phyloP scores from a whole-genome alignment of 2,888 invertebrate genomes.

The Lasioglossum morio region DNA sequence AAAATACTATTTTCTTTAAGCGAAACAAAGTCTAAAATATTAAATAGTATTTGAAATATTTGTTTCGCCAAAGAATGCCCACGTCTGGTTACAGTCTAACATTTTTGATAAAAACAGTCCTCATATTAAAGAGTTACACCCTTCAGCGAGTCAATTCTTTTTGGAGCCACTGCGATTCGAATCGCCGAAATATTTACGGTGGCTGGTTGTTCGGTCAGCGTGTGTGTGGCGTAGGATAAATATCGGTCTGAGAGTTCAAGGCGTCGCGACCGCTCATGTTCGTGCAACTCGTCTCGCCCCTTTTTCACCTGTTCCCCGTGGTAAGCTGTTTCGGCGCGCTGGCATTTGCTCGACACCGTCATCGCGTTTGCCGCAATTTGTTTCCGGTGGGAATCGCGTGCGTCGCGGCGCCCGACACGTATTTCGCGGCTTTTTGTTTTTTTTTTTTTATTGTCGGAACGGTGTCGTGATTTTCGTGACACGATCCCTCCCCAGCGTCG shows the following conservation, averaged over 20 bases:
- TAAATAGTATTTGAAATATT: too few species aligned
- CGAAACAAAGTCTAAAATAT: too few species aligned
- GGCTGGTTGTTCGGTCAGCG: neutral
- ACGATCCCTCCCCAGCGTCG: slow-evolving; percentile 56
- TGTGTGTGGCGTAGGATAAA: neutral
- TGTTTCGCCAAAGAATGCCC: too few species aligned
- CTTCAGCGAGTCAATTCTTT: too few species aligned
- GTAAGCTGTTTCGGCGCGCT: neutral
- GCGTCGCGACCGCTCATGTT: neutral
- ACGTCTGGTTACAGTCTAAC: too few species aligned
- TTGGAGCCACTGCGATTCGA: neutral
- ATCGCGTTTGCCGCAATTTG: slow-evolving; percentile 53
- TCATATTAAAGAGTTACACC: too few species aligned
- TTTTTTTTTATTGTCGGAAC: slow-evolving; percentile 57
- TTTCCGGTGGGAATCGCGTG: slow-evolving; percentile 54
- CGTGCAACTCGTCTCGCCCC: neutral
- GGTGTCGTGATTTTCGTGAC: slow-evolving; percentile 68
- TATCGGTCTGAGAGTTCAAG: neutral
- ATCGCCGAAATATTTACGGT: neutral
- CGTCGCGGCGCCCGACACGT: slow-evolving; percentile 10
- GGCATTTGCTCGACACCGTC: slow-evolving; percentile 20
- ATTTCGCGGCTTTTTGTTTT: slow-evolving; percentile 11
- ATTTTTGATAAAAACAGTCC: too few species aligned
- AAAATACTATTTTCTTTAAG: too few species aligned
- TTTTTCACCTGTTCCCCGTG: neutral